These are phyloP conservation scores for Julus scandinavius DNA, from an alignment of 2,888 invertebrate genomes.

Conservation along the genomic window DNA sequence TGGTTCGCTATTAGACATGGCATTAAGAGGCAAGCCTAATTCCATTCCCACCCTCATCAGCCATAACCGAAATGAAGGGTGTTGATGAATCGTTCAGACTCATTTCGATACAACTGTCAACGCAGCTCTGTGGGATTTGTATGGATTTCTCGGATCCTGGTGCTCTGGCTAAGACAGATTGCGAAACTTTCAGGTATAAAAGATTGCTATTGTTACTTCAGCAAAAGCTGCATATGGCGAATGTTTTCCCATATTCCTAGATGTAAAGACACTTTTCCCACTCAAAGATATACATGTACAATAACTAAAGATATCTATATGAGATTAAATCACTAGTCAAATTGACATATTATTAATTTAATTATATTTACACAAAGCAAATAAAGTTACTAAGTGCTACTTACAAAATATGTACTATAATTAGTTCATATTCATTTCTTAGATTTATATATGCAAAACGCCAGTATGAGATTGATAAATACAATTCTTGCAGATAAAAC, in stretches of 20 bases:
- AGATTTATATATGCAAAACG: no score
- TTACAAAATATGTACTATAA: no score
- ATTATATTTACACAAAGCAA: no score
- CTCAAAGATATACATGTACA: not conserved
- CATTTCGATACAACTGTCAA: conserved; percentile 48
- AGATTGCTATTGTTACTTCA: conserved; percentile 17
- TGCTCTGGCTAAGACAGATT: conserved; percentile 43
- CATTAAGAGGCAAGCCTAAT: conserved; percentile 22
- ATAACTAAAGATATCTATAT: no score
- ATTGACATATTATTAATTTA: no score
- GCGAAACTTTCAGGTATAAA: conserved; percentile 31
- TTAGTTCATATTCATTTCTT: no score
- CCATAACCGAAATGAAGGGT: conserved; percentile 34
- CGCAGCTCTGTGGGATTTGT: conserved; percentile 48
- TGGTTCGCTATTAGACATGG: not conserved
- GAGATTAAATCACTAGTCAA: no score
- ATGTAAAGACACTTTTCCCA: not conserved
- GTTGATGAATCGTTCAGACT: conserved; percentile 34
- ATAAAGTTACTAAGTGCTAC: no score
- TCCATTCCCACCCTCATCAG: conserved; percentile 38
- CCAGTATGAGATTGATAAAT: no score
- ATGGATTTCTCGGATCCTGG: conserved; percentile 47
- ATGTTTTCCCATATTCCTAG: not conserved
- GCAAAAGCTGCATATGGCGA: not conserved
- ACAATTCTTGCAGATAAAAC: no score